phyloP scores from a whole-genome alignment of 2,113 vertebrate species.

The Nettapus auritus region DNA sequence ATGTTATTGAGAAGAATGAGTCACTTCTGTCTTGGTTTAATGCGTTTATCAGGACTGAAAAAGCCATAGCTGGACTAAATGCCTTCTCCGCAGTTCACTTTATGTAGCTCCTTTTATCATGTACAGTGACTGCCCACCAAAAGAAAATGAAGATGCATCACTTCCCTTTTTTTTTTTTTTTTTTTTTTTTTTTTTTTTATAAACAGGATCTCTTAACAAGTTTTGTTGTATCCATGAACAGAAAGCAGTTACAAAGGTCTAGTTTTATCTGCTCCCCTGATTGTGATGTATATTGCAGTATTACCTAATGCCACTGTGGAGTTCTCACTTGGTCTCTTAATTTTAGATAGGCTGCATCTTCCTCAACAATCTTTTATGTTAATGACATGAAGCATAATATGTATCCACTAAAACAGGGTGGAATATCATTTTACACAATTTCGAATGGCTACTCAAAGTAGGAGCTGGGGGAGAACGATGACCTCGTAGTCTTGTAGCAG shows the following conservation, averaged over 20 bases:
- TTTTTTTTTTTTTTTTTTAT: neutral
- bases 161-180: neutral
- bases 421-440: neutral
- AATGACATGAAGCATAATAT: neutral
- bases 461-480: neutral
- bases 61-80: neutral
- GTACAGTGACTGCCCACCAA: neutral
- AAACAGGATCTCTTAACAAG: neutral
- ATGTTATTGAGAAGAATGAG: neutral
- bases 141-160: neutral
- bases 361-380: neutral
- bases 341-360: neutral
- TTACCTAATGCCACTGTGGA: neutral
- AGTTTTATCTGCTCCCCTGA: neutral
- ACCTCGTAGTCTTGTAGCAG: neutral
- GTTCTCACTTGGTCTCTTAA: neutral
- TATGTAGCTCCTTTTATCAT: neutral
- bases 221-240: neutral
- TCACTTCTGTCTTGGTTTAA: neutral
- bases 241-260: neutral
- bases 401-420: neutral
- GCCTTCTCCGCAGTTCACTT: neutral
- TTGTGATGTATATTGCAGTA: neutral
- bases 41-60: neutral
- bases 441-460: neutral